phyloP scores from a whole-genome alignment of 2,797 vertebrate species.

The Onychomys torridus region DNA sequence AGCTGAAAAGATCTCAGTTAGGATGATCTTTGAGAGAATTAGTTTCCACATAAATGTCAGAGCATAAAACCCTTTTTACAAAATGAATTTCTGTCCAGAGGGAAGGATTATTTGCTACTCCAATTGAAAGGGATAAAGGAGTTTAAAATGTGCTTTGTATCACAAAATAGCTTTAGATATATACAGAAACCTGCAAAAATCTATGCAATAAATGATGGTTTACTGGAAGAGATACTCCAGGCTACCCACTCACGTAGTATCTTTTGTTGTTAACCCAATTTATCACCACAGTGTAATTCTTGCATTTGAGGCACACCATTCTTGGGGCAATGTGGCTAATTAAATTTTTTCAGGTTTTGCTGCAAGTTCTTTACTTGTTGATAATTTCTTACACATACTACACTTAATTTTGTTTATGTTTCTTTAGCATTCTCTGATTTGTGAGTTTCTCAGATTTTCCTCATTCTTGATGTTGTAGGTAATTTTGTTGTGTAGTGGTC shows the following conservation, averaged over 20 bases:
- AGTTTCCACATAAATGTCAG: neutral
- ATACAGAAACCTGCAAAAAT: neutral
- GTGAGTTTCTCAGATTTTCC: neutral
- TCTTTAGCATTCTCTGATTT: neutral
- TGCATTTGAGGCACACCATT: neutral
- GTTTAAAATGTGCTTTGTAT: slow-evolving; percentile 27
- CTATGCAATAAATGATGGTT: neutral
- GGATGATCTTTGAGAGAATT: neutral
- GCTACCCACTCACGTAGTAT: fast-evolving
- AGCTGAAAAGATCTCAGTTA: neutral
- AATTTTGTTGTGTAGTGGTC: neutral
- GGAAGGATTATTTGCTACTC: neutral
- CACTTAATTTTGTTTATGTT: neutral
- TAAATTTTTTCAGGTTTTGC: neutral
- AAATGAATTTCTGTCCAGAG: slow-evolving; percentile 21
- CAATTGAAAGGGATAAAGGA: neutral
- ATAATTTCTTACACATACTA: neutral
- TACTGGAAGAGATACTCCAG: neutral
- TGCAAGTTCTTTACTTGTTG: neutral
- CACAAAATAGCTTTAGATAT: slow-evolving; percentile 30
- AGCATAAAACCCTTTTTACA: slow-evolving; percentile 26
- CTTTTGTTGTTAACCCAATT: neutral
- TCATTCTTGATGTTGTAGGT: neutral
- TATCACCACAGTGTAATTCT: neutral
- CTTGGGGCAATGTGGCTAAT: neutral